phyloP scores from a whole-genome alignment of 2,888 invertebrate genomes.

The Nephrotoma guestfalica region DNA sequence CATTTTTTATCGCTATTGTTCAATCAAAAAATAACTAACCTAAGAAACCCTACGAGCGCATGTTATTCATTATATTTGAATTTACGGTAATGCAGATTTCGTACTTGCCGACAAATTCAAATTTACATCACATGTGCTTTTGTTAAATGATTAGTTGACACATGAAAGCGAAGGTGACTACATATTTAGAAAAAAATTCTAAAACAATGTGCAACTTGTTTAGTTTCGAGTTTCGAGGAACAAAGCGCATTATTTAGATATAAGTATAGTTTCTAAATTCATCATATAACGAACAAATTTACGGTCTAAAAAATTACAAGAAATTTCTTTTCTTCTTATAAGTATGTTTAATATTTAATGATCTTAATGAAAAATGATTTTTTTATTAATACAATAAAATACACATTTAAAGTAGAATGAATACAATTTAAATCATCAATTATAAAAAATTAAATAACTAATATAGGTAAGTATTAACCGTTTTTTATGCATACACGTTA shows the following conservation, averaged over 20 bases:
- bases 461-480: not conserved
- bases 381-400: not conserved
- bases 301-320: not conserved
- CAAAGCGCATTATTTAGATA: not conserved
- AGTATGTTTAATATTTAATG: not conserved
- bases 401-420: not conserved
- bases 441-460: not conserved
- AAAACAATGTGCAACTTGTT: not conserved
- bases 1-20: not conserved
- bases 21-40: not conserved
- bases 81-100: not conserved
- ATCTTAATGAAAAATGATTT: not conserved
- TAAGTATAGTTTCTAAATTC: not conserved
- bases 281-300: not conserved
- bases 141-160: not conserved
- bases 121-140: not conserved
- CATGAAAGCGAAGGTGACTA: not conserved
- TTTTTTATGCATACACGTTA: not conserved
- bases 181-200: not conserved
- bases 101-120: not conserved
- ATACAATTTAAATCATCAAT: not conserved
- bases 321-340: not conserved
- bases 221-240: not conserved
- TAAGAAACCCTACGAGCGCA: not conserved
- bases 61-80: not conserved